phyloP scores from a whole-genome alignment of 2,888 invertebrate genomes.

The Enoplolaimus lenunculus region DNA sequence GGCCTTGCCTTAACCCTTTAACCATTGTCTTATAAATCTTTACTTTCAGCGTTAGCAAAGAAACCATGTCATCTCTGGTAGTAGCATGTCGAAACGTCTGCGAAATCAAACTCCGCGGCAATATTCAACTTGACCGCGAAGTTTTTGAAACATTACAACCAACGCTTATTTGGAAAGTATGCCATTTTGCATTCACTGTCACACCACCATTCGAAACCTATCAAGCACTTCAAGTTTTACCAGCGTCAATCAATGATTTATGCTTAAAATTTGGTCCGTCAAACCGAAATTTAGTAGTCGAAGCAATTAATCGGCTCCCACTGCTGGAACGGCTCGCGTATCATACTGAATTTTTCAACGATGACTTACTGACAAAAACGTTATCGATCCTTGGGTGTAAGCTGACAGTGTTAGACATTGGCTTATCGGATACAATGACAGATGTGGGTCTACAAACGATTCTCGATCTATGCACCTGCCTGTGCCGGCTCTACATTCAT shows the following conservation, averaged over 20 bases:
- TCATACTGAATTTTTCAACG: slow-evolving; percentile 21
- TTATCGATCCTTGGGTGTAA: not conserved
- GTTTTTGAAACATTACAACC: not conserved
- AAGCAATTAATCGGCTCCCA: not conserved
- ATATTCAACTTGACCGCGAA: not conserved
- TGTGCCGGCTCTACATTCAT: slow-evolving; percentile 14
- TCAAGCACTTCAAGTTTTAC: slow-evolving; percentile 14
- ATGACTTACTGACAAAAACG: not conserved
- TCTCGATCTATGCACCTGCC: not conserved
- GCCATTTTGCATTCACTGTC: slow-evolving; percentile 14
- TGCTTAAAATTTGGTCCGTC: slow-evolving; percentile 16
- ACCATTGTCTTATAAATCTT: no score
- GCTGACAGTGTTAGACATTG: slow-evolving; percentile 13
- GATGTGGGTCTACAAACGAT: slow-evolving; percentile 9
- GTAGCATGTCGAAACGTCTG: not conserved
- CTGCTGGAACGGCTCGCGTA: not conserved
- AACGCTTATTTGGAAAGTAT: not conserved
- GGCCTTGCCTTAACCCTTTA: no score
- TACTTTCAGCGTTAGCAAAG: not conserved
- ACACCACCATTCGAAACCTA: slow-evolving; percentile 21
- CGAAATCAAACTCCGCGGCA: not conserved
- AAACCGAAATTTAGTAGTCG: slow-evolving; percentile 14
- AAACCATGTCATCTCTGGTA: not conserved
- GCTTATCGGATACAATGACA: slow-evolving; percentile 17
- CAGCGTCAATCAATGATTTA: slow-evolving; percentile 3